A percentile compares a stretch with the other conserved stretches of the same genome.
These are phyloP conservation scores for Gambusia affinis DNA, from an alignment of 2,113 vertebrate species.

Conservation along the genomic window DNA sequence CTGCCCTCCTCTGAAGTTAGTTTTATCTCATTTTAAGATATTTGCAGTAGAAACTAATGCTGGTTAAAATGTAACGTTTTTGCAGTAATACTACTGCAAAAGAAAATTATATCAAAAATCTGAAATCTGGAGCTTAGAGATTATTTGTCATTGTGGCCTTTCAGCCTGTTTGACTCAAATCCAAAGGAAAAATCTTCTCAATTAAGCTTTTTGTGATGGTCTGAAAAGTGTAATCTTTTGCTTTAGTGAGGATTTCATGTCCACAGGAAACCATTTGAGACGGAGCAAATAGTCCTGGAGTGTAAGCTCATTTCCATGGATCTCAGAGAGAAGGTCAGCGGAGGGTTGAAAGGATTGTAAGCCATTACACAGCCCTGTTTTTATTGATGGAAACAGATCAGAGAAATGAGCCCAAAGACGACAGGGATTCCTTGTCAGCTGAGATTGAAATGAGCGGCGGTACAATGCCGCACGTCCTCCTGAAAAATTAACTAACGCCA, in stretches of 20 bases:
- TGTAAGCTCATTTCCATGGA: slow-evolving; percentile 55
- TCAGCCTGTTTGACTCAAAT: slow-evolving; percentile 38
- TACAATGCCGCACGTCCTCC: slow-evolving; percentile 40
- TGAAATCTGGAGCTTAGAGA: slow-evolving; percentile 12
- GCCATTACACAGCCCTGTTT: slow-evolving; percentile 42
- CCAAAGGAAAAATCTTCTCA: slow-evolving; percentile 28
- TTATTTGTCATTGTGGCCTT: slow-evolving; percentile 26
- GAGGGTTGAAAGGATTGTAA: slow-evolving; percentile 45
- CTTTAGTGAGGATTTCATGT: slow-evolving; percentile 18
- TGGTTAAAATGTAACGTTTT: background rate
- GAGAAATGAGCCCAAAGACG: slow-evolving; percentile 22
- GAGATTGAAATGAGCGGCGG: slow-evolving; percentile 33
- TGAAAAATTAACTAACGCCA: slow-evolving; percentile 57
- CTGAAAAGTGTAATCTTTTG: slow-evolving; percentile 29
- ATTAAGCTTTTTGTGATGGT: slow-evolving; percentile 31
- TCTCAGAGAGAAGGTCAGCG: slow-evolving; percentile 42
- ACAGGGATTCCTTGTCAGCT: slow-evolving; percentile 11
- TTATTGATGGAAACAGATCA: slow-evolving; percentile 40
- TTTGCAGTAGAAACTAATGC: no score
- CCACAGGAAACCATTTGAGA: slow-evolving; percentile 21
- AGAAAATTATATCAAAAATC: background rate
- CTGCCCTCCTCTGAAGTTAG: no score
- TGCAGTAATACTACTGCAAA: background rate
- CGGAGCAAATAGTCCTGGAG: slow-evolving; percentile 15
- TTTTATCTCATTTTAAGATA: no score